phyloP scores from a whole-genome alignment of 2,888 invertebrate genomes.

The Harmothoe impar region DNA sequence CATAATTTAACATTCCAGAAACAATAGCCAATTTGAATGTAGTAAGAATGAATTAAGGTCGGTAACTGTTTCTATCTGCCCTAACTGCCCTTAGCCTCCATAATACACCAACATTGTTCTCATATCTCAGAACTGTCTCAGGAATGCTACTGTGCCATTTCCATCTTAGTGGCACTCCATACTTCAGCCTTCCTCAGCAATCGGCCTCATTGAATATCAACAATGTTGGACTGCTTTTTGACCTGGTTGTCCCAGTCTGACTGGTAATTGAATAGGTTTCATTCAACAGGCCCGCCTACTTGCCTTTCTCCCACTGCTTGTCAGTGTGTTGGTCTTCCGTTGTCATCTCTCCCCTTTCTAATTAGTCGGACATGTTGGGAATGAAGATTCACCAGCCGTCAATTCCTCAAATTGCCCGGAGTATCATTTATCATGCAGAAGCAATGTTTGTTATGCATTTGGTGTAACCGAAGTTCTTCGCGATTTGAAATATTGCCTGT shows the following conservation, averaged over 20 bases:
- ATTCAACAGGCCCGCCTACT: not conserved
- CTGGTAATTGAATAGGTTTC: conserved; percentile 8
- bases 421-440: conserved; percentile 5
- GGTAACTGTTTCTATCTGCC: too few relatives aligned
- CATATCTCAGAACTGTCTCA: too few relatives aligned
- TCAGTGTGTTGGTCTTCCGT: not conserved
- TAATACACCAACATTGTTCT: too few relatives aligned
- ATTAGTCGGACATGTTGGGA: not conserved
- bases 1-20: too few relatives aligned
- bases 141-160: too few relatives aligned
- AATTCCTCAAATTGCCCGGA: not conserved
- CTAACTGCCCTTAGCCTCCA: too few relatives aligned
- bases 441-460: not conserved
- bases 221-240: too few relatives aligned
- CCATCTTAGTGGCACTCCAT: too few relatives aligned
- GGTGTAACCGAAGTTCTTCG: not conserved
- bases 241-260: not conserved
- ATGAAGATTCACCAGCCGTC: not conserved
- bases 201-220: too few relatives aligned
- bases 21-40: too few relatives aligned
- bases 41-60: too few relatives aligned
- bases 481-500: not conserved
- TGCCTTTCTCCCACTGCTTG: not conserved
- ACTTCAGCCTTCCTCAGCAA: too few relatives aligned
- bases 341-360: not conserved